These are phyloP conservation scores for Drosophila cardini DNA, from an alignment of 1,140 invertebrate species.

Conservation along the genomic window DNA sequence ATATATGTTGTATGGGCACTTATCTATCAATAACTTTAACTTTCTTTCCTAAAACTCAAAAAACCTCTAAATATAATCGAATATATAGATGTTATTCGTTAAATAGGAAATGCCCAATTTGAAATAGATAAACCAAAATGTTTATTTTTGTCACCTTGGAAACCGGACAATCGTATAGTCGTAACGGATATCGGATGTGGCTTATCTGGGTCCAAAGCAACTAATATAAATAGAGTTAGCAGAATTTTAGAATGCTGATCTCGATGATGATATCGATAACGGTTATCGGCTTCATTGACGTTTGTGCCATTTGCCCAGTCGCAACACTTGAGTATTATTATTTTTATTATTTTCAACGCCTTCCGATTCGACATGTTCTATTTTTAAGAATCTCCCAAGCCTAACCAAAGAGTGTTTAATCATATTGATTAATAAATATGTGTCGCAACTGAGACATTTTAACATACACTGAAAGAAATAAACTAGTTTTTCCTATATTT, in stretches of 20 bases:
- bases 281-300: slow-evolving; percentile 14
- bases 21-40: too few relatives aligned
- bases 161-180: neutral
- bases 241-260: neutral
- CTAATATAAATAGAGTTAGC: neutral
- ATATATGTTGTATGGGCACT: too few relatives aligned
- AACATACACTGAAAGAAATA: too few relatives aligned
- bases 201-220: slow-evolving; percentile 29
- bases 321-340: slow-evolving; percentile 28
- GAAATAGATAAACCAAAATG: neutral
- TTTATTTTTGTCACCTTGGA: slow-evolving; percentile 16
- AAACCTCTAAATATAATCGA: neutral
- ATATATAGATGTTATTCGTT: neutral
- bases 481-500: too few relatives aligned
- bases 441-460: neutral
- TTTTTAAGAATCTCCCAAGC: slow-evolving; percentile 22
- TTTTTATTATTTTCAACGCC: slow-evolving; percentile 29
- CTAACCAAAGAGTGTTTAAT: neutral
- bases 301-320: slow-evolving; percentile 2
- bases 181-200: slow-evolving; percentile 31
- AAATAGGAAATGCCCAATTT: slow-evolving; percentile 12
- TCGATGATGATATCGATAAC: slow-evolving; percentile 29
- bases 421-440: neutral
- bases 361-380: slow-evolving; percentile 26
- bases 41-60: neutral